A percentile compares a stretch with the other conserved stretches of the same genome.
Conservation (phyloP, 2,797 vertebrate genomes). For the Anguilla pacifica region DNA sequence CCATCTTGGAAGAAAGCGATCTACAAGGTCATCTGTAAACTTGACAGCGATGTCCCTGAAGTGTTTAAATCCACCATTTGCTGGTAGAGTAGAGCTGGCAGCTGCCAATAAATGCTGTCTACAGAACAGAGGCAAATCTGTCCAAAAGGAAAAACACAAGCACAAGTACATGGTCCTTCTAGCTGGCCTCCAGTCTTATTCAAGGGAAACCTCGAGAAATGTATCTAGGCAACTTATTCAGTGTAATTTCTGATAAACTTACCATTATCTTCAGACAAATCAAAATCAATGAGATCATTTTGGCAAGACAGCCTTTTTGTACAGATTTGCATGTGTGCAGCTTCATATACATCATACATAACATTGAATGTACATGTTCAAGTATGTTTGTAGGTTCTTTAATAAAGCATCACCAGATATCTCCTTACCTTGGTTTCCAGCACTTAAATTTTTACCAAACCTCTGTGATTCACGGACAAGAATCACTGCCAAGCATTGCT, state of each 20-base stretch:
- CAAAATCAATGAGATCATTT: neutral
- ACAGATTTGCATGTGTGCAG: neutral
- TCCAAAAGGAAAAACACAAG: neutral
- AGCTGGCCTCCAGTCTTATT: neutral
- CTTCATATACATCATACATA: neutral
- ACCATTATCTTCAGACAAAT: neutral
- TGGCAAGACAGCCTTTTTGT: neutral
- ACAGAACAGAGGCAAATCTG: neutral
- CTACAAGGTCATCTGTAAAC: conserved; percentile 94
- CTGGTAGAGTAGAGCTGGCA: conserved; percentile 56
- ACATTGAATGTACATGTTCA: neutral
- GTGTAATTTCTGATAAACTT: neutral
- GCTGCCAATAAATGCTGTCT: neutral
- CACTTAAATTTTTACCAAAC: neutral
- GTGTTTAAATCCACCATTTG: conserved; percentile 73
- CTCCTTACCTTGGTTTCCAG: conserved; percentile 2
- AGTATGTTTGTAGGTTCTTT: neutral
- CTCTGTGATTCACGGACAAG: neutral
- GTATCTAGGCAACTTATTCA: neutral
- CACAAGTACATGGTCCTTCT: neutral
- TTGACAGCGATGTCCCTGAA: conserved; percentile 84
- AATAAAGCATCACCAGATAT: neutral
- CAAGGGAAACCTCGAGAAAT: neutral
- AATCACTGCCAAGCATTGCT: neutral
- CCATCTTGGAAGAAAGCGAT: conserved; percentile 95